phyloP scores from a whole-genome alignment of 2,797 vertebrate species.

The Tiaroga cobitis region DNA sequence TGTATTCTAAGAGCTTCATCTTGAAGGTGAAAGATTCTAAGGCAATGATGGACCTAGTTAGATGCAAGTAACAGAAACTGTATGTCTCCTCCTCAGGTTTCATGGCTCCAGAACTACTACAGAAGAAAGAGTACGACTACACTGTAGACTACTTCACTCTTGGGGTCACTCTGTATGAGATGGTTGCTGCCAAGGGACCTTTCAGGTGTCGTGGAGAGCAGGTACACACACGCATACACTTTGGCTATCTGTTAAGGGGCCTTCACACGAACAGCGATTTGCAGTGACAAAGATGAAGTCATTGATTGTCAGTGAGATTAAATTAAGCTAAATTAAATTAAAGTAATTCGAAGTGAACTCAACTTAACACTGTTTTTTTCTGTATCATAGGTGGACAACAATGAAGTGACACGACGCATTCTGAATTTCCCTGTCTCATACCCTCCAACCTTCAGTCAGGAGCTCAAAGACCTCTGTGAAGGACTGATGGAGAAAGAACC shows the following conservation, averaged over 20 bases:
- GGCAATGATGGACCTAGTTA: not conserved
- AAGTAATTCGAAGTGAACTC: not conserved
- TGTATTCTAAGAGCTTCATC: not conserved
- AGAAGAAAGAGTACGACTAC: slow-evolving; percentile 79
- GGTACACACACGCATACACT: slow-evolving; percentile 60
- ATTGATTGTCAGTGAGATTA: not conserved
- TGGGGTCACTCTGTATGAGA: slow-evolving; percentile 80
- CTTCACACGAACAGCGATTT: not conserved
- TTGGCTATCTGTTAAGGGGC: not conserved
- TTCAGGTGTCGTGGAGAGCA: slow-evolving; percentile 78
- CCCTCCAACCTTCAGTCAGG: slow-evolving; percentile 70
- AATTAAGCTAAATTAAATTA: not conserved
- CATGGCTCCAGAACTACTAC: slow-evolving; percentile 80
- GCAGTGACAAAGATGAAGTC: not conserved
- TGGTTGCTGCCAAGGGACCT: slow-evolving; percentile 81
- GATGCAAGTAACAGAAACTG: not conserved
- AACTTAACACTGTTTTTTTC: not conserved
- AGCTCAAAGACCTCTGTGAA: slow-evolving; percentile 75
- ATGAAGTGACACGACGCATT: slow-evolving; percentile 74
- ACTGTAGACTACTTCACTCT: slow-evolving; percentile 81
- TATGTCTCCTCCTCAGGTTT: slow-evolving; percentile 69
- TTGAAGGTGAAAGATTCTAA: not conserved
- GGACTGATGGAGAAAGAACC: slow-evolving; percentile 78
- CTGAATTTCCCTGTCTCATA: slow-evolving; percentile 71
- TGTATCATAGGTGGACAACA: slow-evolving; percentile 73